Evolutionary conservation across 2,113 vertebrate species (phyloP).

Genomic region (Cromileptes altivelis): DNA sequence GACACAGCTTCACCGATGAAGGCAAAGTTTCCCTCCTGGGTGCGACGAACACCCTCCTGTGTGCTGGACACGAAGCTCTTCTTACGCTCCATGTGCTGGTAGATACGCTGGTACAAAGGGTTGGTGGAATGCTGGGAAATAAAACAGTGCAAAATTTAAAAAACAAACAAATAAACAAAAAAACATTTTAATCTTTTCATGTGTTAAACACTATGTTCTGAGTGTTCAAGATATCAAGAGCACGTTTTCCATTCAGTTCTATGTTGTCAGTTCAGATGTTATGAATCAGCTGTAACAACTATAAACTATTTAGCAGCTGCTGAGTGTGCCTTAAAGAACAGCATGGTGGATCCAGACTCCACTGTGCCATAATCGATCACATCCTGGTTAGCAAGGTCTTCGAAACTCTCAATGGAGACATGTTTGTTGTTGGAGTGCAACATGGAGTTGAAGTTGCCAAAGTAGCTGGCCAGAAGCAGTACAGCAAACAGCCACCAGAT

Average conservation of each 20-base stretch:
- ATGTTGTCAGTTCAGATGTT: background rate
- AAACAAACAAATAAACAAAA: no score
- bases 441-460: conserved; percentile 84
- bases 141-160: background rate
- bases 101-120: conserved; percentile 85
- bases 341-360: conserved; percentile 85
- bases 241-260: background rate
- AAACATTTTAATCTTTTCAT: background rate
- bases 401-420: conserved; percentile 85
- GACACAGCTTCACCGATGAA: conserved; percentile 91
- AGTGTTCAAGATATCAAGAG: background rate
- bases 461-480: conserved; percentile 88
- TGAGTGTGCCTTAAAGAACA: conserved; percentile 87
- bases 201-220: background rate
- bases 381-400: conserved; percentile 91
- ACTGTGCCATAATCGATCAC: conserved; percentile 89
- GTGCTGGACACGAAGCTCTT: conserved; percentile 83
- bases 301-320: background rate
- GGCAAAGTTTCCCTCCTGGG: conserved; percentile 88
- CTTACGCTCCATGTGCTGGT: conserved; percentile 89
- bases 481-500: conserved; percentile 93
- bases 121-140: conserved; percentile 86
- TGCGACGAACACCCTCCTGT: conserved; percentile 85
- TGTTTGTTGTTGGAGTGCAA: conserved; percentile 79
- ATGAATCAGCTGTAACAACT: background rate